Evolutionary conservation across 2,797 vertebrate genomes (phyloP).

Genomic region (Trachops cirrhosus): DNA sequence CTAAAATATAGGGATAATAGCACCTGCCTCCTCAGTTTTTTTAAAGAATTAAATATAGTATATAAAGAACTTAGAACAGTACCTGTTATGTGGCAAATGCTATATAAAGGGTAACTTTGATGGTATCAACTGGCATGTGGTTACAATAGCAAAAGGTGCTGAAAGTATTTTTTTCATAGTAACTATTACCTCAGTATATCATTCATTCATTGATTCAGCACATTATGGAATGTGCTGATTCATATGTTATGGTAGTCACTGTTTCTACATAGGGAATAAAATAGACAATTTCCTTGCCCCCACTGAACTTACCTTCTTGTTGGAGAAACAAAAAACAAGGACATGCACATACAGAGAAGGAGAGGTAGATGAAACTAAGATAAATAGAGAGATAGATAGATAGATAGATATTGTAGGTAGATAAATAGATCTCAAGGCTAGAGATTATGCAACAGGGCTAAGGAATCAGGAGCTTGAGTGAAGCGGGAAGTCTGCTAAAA

Average conservation of each 20-base stretch:
- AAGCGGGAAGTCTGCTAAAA: neutral
- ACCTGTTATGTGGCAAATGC: neutral
- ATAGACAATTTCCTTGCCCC: neutral
- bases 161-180: neutral
- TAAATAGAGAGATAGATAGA: too few species aligned
- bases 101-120: neutral
- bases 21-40: neutral
- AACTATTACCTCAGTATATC: neutral
- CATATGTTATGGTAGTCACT: neutral
- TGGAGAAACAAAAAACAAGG: neutral
- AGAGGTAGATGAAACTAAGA: neutral
- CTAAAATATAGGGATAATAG: neutral
- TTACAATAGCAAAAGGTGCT: neutral
- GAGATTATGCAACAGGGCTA: neutral
- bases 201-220: neutral
- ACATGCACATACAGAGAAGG: neutral
- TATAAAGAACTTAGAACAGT: neutral
- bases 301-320: neutral
- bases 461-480: neutral
- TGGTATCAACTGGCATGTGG: neutral
- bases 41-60: neutral
- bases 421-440: neutral
- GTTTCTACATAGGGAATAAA: neutral
- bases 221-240: too few species aligned
- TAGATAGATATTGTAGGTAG: neutral